phyloP scores from a whole-genome alignment of 64 coral and sea anemone species.

The Anthopleura sola region DNA sequence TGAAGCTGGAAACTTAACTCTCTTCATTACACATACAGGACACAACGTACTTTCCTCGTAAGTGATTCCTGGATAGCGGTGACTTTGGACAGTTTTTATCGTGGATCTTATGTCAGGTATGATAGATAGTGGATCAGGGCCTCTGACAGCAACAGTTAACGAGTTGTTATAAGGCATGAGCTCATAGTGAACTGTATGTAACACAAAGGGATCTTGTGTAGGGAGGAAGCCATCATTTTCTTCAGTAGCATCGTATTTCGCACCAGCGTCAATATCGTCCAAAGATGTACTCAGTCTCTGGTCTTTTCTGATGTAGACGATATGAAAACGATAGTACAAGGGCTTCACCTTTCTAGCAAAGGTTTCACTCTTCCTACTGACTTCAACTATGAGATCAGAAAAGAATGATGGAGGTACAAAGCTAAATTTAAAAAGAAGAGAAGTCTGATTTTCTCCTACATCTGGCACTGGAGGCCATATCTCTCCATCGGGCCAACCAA shows the following conservation, averaged over 20 bases:
- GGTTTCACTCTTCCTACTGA: slow-evolving; percentile 14
- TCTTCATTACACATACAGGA: slow-evolving; percentile 41
- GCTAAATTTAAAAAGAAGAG: slow-evolving; percentile 61
- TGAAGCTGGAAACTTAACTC: slow-evolving; percentile 31
- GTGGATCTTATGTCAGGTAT: slow-evolving; percentile 52
- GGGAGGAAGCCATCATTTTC: background rate
- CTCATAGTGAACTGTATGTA: slow-evolving; percentile 54
- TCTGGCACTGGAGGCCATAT: slow-evolving; percentile 46
- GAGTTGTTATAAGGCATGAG: slow-evolving; percentile 51
- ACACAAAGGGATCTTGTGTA: slow-evolving; percentile 5
- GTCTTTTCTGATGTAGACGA: slow-evolving; percentile 39
- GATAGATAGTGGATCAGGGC: slow-evolving; percentile 47
- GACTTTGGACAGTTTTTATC: slow-evolving; percentile 38
- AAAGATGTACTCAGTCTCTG: background rate
- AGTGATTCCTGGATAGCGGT: slow-evolving; percentile 61
- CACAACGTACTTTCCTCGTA: slow-evolving; percentile 47
- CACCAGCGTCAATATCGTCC: background rate
- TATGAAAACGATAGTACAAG: slow-evolving; percentile 63
- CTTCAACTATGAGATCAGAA: slow-evolving; percentile 37
- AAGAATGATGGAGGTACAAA: slow-evolving; percentile 83
- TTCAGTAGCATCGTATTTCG: too few species aligned
- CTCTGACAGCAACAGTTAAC: slow-evolving; percentile 54
- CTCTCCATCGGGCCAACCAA: slow-evolving; percentile 41
- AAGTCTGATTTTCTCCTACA: slow-evolving; percentile 46
- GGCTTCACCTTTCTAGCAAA: slow-evolving; percentile 23